Evolutionary conservation across 2,797 vertebrate genomes (phyloP), one percentile per base, ranked within the genome.

Genomic region (Megalops cyprinoides): DNA sequence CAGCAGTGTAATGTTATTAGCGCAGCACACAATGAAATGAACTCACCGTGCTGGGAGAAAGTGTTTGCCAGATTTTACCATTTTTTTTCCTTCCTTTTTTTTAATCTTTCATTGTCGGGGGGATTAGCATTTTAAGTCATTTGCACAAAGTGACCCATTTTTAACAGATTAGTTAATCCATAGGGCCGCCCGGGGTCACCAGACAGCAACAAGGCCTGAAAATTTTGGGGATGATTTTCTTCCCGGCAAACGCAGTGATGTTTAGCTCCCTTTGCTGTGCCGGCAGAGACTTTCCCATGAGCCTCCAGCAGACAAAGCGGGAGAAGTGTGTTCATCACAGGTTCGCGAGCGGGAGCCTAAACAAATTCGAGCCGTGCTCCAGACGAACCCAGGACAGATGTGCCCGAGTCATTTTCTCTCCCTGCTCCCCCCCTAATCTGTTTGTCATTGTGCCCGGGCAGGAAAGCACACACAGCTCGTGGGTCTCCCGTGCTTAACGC

Each of bases 331-430:
- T 92, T 90, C 86, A 79, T 88, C 84, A 89, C 85, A 86, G 37
- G 89, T 86, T 81, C 84, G 88, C 88, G 84, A 89, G 88, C 84
- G 51, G 77, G 23, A 67, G 1, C 3, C n/a, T 12, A 90, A 89
- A 90, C 89, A 89, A 90, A 93, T 91, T 88, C 87, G 88, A 90
- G 87, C 89, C 90, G 85, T 84, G 88, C 89, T 87, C 84, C 86
- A 90, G 88, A 92, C 91, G 93, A 94, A 93, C 91, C 85, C 88
- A 89, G 91, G 91, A 91, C 93, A 94, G 92, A 93, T 93, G 92
- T 92, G 90, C 87, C 90, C 80, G 88, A 90, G 83, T 88, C 84
- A 2, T 25, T 46, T 55, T 67, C 31, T 83, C 78, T 77, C 77
- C 55, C 77, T 89, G 84, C 84, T 86, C 82, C 84, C 89, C n/a